A percentile compares a stretch with the other conserved stretches of the same genome.
Evolutionary conservation across 2,113 vertebrate genomes (phyloP).

Genomic region (Oplegnathus fasciatus): DNA sequence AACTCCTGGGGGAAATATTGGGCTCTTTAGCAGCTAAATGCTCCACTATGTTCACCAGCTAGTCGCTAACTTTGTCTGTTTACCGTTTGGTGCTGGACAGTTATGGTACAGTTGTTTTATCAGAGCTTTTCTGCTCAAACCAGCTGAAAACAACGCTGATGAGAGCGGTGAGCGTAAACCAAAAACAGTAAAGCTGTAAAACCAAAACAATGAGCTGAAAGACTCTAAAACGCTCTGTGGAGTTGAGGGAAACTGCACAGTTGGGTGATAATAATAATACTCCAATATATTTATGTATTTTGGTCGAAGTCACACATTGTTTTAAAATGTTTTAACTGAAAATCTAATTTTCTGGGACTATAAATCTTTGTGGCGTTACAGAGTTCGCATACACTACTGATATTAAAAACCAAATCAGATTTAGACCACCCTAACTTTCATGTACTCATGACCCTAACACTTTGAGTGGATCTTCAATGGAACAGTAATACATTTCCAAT

Average conservation of each 20-base stretch:
- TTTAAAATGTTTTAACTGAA: neutral
- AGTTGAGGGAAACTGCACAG: neutral
- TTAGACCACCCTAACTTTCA: too few relatives aligned
- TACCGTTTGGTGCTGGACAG: neutral
- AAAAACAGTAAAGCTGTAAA: neutral
- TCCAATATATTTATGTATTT: neutral
- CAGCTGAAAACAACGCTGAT: too few relatives aligned
- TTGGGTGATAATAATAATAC: too few relatives aligned
- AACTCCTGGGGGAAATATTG: neutral
- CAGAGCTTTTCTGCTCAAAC: too few relatives aligned
- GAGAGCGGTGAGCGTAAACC: too few relatives aligned
- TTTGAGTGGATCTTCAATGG: neutral
- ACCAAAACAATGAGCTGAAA: neutral
- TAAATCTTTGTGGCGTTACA: too few relatives aligned
- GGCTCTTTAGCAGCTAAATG: neutral
- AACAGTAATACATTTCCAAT: neutral
- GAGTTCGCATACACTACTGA: neutral
- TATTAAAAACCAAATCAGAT: neutral
- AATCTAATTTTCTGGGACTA: neutral
- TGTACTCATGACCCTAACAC: neutral
- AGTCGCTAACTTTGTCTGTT: neutral
- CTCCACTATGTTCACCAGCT: neutral
- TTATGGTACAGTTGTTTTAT: neutral
- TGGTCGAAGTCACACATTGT: neutral
- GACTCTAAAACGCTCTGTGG: neutral